These are phyloP conservation scores for Drosophila sp. DNA, from an alignment of 1,140 invertebrate species.

Conservation along the genomic window DNA sequence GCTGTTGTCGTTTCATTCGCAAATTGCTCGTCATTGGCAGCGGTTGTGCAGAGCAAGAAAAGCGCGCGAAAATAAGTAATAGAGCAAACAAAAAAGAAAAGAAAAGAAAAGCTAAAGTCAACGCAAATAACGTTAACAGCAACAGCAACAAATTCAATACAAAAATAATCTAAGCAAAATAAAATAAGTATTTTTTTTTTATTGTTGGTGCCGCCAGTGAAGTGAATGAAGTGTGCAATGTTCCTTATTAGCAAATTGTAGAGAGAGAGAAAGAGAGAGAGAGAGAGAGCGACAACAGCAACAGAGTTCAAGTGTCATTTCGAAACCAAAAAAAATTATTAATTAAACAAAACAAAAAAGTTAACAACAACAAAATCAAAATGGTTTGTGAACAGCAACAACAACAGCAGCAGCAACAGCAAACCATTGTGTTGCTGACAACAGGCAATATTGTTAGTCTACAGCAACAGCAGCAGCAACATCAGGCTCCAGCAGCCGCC, in stretches of 20 bases:
- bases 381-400: conserved; percentile 80
- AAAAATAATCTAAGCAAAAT: conserved; percentile 37
- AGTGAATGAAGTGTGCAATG: conserved; percentile 65
- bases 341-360: conserved; percentile 48
- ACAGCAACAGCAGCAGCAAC: conserved; percentile 33
- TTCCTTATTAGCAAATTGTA: conserved; percentile 81
- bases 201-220: conserved; percentile 70
- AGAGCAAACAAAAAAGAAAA: conserved; percentile 43
- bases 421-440: conserved; percentile 70
- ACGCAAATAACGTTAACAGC: conserved; percentile 39
- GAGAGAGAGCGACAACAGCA: conserved; percentile 40
- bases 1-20: conserved; percentile 76
- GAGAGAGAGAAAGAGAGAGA: conserved; percentile 36
- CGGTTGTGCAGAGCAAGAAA: conserved; percentile 76
- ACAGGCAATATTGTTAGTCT: conserved; percentile 35
- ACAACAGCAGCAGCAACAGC: conserved; percentile 51
- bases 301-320: conserved; percentile 77
- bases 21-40: conserved; percentile 81
- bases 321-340: conserved; percentile 60
- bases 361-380: conserved; percentile 42
- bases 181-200: conserved; percentile 39
- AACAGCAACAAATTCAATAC: conserved; percentile 50
- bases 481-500: conserved; percentile 54
- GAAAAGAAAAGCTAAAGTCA: conserved; percentile 40
- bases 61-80: conserved; percentile 65